phyloP scores from a whole-genome alignment of 2,113 vertebrate species.

The Sorex fumeus region DNA sequence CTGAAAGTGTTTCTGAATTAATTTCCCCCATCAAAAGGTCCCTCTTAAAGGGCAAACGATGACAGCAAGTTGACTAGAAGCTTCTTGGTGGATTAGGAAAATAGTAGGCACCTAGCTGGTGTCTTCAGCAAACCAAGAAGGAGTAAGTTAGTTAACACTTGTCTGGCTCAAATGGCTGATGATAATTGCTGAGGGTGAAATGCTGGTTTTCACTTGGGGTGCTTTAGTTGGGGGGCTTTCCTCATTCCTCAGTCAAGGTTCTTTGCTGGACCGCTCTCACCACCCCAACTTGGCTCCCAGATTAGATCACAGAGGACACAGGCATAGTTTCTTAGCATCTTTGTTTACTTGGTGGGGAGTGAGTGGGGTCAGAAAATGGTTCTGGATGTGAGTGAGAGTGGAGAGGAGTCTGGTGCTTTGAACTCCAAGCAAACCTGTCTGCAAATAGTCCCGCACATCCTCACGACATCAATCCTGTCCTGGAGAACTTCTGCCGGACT shows the following conservation, averaged over 20 bases:
- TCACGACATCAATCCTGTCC: no score
- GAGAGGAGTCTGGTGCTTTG: no score
- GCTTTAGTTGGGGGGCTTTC: no score
- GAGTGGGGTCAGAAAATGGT: neutral
- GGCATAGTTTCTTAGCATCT: neutral
- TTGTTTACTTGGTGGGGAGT: neutral
- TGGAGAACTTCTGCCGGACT: no score
- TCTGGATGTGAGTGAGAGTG: neutral
- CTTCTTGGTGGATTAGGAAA: neutral
- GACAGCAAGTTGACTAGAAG: neutral
- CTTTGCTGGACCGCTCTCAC: neutral
- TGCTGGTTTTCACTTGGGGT: neutral
- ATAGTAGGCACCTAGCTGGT: neutral
- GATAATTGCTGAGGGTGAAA: neutral
- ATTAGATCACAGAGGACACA: neutral
- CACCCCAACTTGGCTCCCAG: neutral
- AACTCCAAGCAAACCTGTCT: no score
- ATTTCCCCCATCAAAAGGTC: neutral
- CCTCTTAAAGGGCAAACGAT: neutral
- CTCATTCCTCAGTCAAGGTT: no score
- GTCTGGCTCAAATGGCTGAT: neutral
- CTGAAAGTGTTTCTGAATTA: neutral
- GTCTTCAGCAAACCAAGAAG: neutral
- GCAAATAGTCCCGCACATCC: no score
- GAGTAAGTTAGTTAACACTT: neutral